phyloP scores from a whole-genome alignment of 2,888 invertebrate genomes.

The Idaea dimidiata region DNA sequence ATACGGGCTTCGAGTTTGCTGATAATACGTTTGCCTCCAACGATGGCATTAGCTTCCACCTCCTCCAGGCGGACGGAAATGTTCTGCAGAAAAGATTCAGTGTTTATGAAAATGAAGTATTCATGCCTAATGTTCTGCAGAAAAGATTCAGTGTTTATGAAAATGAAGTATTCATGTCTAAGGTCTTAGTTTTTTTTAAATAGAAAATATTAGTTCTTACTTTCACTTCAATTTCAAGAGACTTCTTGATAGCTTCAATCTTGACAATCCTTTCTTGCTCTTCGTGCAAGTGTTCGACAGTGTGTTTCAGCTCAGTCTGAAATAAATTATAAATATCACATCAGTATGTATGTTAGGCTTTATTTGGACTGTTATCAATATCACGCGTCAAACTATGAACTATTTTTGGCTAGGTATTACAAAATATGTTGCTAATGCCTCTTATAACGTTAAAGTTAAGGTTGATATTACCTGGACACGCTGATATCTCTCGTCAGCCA shows the following conservation, averaged over 20 bases:
- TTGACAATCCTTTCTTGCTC: constrained; percentile 98
- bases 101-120: constrained; percentile 1
- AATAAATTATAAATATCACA: constrained; percentile 19
- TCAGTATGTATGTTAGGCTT: background rate
- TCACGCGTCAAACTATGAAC: background rate
- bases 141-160: constrained; percentile 1
- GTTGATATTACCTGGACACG: constrained; percentile 84
- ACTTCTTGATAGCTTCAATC: constrained; percentile 98
- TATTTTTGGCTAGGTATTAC: background rate
- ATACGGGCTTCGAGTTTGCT: constrained; percentile 98
- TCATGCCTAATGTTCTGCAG: constrained; percentile 74
- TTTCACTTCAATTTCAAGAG: constrained; percentile 98
- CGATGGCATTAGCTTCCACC: constrained; percentile 97
- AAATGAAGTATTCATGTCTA: background rate
- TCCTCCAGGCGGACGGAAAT: constrained; percentile 95
- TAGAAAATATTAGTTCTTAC: constrained; percentile 44
- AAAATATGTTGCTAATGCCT: background rate
- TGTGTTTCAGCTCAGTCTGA: constrained; percentile 94
- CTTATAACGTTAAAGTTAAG: background rate
- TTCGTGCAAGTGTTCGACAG: constrained; percentile 95
- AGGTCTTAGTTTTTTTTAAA: constrained; percentile 46
- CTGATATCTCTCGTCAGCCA: constrained; percentile 97
- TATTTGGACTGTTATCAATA: background rate
- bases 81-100: constrained; percentile 74
- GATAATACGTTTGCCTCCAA: constrained; percentile 98